Conservation (phyloP, 1,140 invertebrate species). For the Macrosteles quadrilineatus region DNA sequence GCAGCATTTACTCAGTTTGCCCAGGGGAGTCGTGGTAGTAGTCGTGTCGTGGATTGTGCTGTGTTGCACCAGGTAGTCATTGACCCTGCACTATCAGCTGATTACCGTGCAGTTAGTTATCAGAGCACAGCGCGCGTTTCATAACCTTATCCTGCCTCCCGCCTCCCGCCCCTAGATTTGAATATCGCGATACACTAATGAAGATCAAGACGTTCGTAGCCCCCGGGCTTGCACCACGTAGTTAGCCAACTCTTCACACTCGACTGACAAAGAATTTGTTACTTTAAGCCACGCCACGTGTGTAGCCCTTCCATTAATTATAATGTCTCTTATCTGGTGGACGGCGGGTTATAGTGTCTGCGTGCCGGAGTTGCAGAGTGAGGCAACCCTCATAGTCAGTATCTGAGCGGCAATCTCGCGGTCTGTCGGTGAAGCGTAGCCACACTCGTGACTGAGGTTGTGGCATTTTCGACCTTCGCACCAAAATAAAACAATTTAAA, state of each 20-base stretch:
- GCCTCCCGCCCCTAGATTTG: background rate
- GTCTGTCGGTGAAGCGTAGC: background rate
- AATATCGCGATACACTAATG: conserved; percentile 3
- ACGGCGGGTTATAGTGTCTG: background rate
- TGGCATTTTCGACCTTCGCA: too few species aligned
- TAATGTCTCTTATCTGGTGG: conserved; percentile 2
- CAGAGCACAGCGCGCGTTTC: conserved; percentile 11
- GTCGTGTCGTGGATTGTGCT: too few species aligned
- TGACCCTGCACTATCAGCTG: conserved; percentile 14
- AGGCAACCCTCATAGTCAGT: background rate
- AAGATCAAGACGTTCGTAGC: background rate
- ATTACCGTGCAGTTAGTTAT: background rate
- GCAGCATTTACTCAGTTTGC: too few species aligned
- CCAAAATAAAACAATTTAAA: too few species aligned
- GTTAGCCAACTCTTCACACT: conserved; percentile 7
- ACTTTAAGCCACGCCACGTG: background rate
- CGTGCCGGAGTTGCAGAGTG: background rate
- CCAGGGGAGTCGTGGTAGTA: too few species aligned
- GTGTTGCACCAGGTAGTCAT: background rate
- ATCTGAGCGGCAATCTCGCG: background rate
- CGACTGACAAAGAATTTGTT: background rate
- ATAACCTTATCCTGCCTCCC: background rate
- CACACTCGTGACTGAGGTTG: background rate
- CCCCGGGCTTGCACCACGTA: background rate
- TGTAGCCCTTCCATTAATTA: conserved; percentile 9